Evolutionary conservation across 2,888 invertebrate genomes (phyloP), one percentile per base, ranked within the genome.

Genomic region (Entomobrya multifasciata): DNA sequence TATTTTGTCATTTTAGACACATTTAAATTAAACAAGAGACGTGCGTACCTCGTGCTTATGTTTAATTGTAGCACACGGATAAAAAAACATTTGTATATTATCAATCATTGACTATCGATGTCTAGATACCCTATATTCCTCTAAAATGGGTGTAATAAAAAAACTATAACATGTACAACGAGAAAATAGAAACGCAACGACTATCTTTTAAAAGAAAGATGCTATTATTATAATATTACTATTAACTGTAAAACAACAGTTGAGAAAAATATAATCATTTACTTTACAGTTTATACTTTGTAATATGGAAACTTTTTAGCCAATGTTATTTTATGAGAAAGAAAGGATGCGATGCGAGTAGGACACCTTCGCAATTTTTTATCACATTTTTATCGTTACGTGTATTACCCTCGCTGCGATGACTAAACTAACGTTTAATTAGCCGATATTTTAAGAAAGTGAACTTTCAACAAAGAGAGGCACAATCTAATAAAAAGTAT

Each of bases 121-220:
- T 65, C 11, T 81, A 74, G 82, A 74, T 60, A 44, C 72, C 67
- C 44, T 44, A n/a, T 62, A 41, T 47, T 83, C 5, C 65, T 65
- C 11, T 67, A 55, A n/a, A n/a, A n/a, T n/a, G 83, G 70, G 60
- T 55, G 17, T 41, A 20, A 20, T 47, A 57, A 60, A 30, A 77
- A 57, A 27, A 2, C 70, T 57, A 52, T 65, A 86, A 86, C 74
- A 20, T 76, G 55, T 86, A 86, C 80, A 86, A 81, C 81, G 86
- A 86, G 52, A 81, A 60, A 81, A 65, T 13, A 72, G 30, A 41
- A 36, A 36, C 36, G 36, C 4, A 86, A 86, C 86, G 86, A 81
- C 81, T 65, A 86, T 74, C 76, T 86, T 30, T 76, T 17, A 8
- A 70, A 47, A 22, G 47, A 52, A 74, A 57, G 20, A 57, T 57